These are phyloP conservation scores for Oegoconia quadripuncta DNA, from an alignment of 2,888 invertebrate genomes.

Conservation along the genomic window DNA sequence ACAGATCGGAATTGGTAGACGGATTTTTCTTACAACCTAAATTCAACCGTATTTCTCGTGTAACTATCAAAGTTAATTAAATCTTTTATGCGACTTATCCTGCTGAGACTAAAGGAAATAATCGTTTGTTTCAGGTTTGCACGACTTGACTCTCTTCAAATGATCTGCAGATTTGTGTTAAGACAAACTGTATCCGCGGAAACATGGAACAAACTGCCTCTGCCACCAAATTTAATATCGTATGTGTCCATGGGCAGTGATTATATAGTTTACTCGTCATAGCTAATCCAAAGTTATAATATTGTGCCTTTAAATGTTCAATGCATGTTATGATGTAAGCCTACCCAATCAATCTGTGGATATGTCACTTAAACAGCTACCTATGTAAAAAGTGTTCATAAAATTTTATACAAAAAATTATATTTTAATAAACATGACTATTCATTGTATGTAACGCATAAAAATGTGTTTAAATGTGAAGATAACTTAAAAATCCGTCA, in stretches of 20 bases:
- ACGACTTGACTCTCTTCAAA: constrained; percentile 83
- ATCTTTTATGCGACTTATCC: not conserved
- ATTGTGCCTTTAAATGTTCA: constrained; percentile 45
- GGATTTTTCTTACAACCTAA: too few species aligned
- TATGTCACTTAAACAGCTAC: constrained; percentile 1
- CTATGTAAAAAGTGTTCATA: constrained; percentile 36
- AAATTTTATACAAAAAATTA: constrained; percentile 50
- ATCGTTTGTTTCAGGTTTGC: constrained; percentile 78
- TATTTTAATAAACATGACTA: constrained; percentile 47
- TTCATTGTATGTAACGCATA: constrained; percentile 8
- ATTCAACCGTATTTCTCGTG: too few species aligned
- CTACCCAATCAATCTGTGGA: constrained; percentile 4
- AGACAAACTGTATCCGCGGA: constrained; percentile 83
- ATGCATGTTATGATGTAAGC: constrained; percentile 18
- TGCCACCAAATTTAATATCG: constrained; percentile 74
- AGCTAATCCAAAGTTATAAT: constrained; percentile 29
- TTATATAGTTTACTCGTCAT: constrained; percentile 69
- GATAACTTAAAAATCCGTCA: too few species aligned
- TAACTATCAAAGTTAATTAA: too few species aligned
- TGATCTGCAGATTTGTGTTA: constrained; percentile 87
- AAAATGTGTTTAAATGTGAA: too few species aligned
- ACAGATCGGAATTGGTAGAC: too few species aligned
- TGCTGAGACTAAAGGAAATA: not conserved
- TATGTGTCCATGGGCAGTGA: constrained; percentile 70
- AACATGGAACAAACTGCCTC: constrained; percentile 83